phyloP scores from a whole-genome alignment of 2,888 invertebrate genomes.

The Chouioia cunea region DNA sequence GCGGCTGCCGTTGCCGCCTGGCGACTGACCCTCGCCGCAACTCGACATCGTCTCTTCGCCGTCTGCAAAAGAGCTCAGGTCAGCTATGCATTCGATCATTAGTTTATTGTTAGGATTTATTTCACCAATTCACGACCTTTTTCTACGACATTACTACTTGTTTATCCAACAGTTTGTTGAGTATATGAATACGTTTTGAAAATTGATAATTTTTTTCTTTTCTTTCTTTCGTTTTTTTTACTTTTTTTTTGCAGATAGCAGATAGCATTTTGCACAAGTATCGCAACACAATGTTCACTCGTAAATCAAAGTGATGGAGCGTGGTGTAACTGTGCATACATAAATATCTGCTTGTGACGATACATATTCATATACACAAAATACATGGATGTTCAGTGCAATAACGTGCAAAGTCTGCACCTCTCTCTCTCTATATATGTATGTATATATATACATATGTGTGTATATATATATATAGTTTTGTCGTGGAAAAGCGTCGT shows the following conservation, averaged over 20 bases:
- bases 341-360: conserved; percentile 26
- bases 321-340: conserved; percentile 37
- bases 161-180: no score
- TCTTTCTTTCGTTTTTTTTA: no score
- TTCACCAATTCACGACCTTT: no score
- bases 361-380: conserved; percentile 41
- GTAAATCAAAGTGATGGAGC: no score
- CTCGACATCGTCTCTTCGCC: conserved; percentile 61
- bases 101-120: background rate
- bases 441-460: conserved; percentile 18
- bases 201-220: no score
- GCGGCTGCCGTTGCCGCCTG: conserved; percentile 55
- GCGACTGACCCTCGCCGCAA: conserved; percentile 51
- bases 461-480: conserved; percentile 7
- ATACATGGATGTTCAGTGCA: conserved; percentile 36
- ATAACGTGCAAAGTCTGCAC: conserved; percentile 26
- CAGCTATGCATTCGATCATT: no score
- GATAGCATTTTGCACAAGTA: no score
- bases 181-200: no score
- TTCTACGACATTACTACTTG: no score
- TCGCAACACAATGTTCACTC: no score
- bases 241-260: no score
- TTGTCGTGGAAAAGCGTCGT: conserved; percentile 47
- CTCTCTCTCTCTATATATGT: background rate
- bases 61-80: conserved; percentile 58